phyloP scores from a whole-genome alignment of 2,113 vertebrate genomes.

The Gadus macrocephalus region DNA sequence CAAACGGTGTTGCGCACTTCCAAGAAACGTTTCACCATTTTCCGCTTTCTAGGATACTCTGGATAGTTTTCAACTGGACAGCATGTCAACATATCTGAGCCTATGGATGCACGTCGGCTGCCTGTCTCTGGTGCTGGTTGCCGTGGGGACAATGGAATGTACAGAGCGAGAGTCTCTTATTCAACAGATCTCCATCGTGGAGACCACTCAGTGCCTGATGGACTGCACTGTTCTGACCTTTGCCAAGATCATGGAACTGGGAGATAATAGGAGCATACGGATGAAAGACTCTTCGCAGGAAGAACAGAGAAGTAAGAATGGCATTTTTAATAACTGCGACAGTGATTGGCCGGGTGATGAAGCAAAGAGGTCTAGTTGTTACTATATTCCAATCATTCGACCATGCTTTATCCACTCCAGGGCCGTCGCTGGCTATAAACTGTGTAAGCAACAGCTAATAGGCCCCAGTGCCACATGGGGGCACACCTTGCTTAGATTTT shows the following conservation, averaged over 20 bases:
- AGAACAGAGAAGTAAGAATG: constrained; percentile 46
- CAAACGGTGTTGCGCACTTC: constrained; percentile 40
- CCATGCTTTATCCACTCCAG: too few species aligned
- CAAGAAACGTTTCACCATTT: constrained; percentile 9
- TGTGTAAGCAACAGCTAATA: too few species aligned
- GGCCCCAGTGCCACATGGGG: not conserved
- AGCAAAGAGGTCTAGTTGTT: not conserved
- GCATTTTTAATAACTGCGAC: not conserved
- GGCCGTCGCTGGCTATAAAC: too few species aligned
- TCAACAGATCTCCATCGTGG: constrained; percentile 11
- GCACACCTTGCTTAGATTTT: too few species aligned
- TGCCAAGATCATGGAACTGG: constrained; percentile 44
- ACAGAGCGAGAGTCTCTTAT: constrained; percentile 43
- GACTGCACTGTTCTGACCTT: constrained; percentile 63
- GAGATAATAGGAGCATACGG: constrained; percentile 54
- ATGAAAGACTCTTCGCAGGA: constrained; percentile 54
- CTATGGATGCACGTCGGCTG: constrained; percentile 43
- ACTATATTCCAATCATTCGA: not conserved
- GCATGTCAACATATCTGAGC: constrained; percentile 45
- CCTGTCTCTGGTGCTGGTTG: constrained; percentile 39
- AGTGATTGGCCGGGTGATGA: not conserved
- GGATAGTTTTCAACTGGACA: constrained; percentile 15
- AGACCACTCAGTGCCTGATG: constrained; percentile 57
- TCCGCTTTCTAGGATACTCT: constrained; percentile 9
- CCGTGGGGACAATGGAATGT: constrained; percentile 42